Evolutionary conservation across 2,797 vertebrate genomes (phyloP), one percentile per base, ranked within the genome.

Genomic region (Erpetoichthys calabaricus): DNA sequence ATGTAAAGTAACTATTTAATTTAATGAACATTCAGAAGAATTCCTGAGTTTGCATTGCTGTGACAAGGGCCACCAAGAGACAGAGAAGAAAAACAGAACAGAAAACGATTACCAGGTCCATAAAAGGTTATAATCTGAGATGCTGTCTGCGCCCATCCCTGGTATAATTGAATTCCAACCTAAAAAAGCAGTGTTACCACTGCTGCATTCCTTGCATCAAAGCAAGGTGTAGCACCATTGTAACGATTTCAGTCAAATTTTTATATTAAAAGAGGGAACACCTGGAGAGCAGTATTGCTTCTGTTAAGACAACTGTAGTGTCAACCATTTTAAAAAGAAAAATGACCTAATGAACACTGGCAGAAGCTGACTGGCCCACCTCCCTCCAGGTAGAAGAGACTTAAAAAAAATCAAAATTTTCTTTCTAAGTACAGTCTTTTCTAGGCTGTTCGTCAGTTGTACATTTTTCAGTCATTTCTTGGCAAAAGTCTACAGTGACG

Each of bases 401-500:
- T 85, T 82, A 75, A 68, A 77, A 64, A 81, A 53, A 68, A 65
- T 73, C 73, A 79, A 79, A 80, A 73, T 67, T 59, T 51, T 61
- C 64, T 80, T 83, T 86, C 83, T 91, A 87, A 73, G 89, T 80
- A 65, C 86, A 92, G 80, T 98, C 95, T 82, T 91, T 98, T 75
- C 90, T 86, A 57, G 95, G 95, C 69, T 94, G 95, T 78, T 98
- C 95, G 45, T 97, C 94, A 56, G 95, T 98, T 61, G 94, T 98
- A 88, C 95, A 98, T 85, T 98, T 98, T 71, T 98, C 95, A 71
- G 95, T 96, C 95, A 98, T 98, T 84, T 98, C 94, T 82, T 98
- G 95, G 85, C 95, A 98, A 78, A 98, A 98, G 81, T 98, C 95
- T 67, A 98, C 91, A 0, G 95, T 98, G 65, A 98, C 95, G 2